These are phyloP conservation scores for Pammene fasciana DNA, from an alignment of 2,888 invertebrate genomes.

Conservation along the genomic window DNA sequence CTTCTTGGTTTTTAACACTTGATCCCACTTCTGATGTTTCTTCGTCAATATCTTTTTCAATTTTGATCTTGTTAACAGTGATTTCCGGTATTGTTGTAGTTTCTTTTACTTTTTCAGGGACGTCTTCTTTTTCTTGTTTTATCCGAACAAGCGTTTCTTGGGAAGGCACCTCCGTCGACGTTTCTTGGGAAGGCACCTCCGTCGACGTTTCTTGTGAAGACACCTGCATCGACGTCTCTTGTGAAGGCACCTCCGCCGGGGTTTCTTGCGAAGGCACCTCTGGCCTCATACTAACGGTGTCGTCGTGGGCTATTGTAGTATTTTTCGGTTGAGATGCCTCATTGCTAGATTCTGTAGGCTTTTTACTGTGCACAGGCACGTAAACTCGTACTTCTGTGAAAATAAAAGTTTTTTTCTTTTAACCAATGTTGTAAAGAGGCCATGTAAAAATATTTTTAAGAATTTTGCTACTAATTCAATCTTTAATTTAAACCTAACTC, in stretches of 20 bases:
- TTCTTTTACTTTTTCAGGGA: neutral
- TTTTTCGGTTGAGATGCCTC: neutral
- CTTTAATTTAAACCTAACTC: no score
- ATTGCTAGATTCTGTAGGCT: neutral
- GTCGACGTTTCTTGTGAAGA: neutral
- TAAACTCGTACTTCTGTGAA: constrained; percentile 17
- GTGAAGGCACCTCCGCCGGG: no score
- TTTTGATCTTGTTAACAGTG: neutral
- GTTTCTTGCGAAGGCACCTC: neutral
- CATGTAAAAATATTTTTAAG: no score
- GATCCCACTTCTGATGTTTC: neutral
- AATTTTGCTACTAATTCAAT: no score
- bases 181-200: neutral
- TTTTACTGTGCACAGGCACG: constrained; percentile 3
- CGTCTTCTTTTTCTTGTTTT: constrained; percentile 14
- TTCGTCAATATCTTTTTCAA: constrained; percentile 6
- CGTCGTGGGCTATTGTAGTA: constrained; percentile 11
- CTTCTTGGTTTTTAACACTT: neutral
- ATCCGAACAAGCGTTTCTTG: neutral
- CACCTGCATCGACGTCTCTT: no score
- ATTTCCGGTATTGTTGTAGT: neutral
- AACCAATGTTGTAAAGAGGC: no score
- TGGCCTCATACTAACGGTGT: neutral
- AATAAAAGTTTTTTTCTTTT: neutral
- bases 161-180: no score